phyloP scores from a whole-genome alignment of 1,140 invertebrate genomes.

The Microplitis demolitor region DNA sequence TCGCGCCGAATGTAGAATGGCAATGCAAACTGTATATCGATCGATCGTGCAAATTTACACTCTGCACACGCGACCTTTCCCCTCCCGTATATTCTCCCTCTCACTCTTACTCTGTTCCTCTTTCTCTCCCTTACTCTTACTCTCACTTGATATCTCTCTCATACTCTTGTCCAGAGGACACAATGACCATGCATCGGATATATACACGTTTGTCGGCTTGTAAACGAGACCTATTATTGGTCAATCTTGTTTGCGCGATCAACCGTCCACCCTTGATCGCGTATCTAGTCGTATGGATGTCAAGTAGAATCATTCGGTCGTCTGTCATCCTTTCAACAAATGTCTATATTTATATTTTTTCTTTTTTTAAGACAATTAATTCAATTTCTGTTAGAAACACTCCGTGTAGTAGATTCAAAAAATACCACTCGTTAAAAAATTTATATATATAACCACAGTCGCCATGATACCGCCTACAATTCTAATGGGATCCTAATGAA shows the following conservation, averaged over 20 bases:
- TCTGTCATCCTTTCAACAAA: slow-evolving; percentile 5
- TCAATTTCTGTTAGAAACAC: not conserved
- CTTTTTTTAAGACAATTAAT: not conserved
- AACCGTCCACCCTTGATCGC: slow-evolving; percentile 14
- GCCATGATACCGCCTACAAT: no score
- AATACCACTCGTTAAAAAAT: no score
- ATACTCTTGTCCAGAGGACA: not conserved
- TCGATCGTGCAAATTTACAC: slow-evolving; percentile 30
- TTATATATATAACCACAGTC: no score
- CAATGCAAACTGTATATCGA: slow-evolving; percentile 1
- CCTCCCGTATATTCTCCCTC: not conserved
- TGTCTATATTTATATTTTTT: not conserved
- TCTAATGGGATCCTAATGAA: no score
- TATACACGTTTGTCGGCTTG: slow-evolving; percentile 24
- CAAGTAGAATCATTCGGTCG: not conserved
- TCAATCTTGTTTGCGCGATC: slow-evolving; percentile 26
- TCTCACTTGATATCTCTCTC: not conserved
- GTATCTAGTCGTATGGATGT: not conserved
- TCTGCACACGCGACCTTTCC: slow-evolving; percentile 23
- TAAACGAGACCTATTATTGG: slow-evolving; percentile 31
- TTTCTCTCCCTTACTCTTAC: not conserved
- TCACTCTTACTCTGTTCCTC: not conserved
- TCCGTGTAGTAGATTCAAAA: not conserved
- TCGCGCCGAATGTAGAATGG: slow-evolving; percentile 20
- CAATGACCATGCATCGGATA: slow-evolving; percentile 6